These are phyloP conservation scores for Drosophila setifemur DNA, from an alignment of 1,140 invertebrate genomes.

Conservation along the genomic window DNA sequence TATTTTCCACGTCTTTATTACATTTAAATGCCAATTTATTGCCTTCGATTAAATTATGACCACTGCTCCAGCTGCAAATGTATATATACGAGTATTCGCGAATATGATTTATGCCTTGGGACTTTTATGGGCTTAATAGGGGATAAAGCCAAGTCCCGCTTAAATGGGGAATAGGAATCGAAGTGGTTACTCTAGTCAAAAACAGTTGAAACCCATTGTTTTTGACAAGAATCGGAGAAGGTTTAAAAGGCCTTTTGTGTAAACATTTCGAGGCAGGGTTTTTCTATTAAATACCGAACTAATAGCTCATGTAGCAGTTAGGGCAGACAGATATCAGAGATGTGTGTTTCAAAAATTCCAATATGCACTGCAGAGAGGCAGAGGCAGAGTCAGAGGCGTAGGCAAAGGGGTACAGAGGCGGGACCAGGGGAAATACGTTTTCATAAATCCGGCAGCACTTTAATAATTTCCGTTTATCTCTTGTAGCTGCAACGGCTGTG, in stretches of 20 bases:
- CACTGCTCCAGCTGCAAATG: conserved; percentile 20
- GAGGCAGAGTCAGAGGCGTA: no score
- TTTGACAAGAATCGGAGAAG: not conserved
- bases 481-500: conserved; percentile 58
- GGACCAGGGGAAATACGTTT: conserved; percentile 51
- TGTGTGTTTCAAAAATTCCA: conserved; percentile 30
- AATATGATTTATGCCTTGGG: conserved; percentile 32
- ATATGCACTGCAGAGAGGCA: conserved; percentile 28
- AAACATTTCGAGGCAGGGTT: not conserved
- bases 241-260: conserved; percentile 4
- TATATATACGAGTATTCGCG: conserved; percentile 31
- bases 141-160: conserved; percentile 25
- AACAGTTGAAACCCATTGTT: not conserved
- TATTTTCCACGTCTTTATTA: conserved; percentile 78
- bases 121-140: conserved; percentile 38
- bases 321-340: conserved; percentile 20
- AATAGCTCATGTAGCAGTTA: conserved; percentile 22
- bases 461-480: conserved; percentile 80
- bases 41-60: conserved; percentile 75
- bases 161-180: not conserved
- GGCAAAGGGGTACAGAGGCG: no score
- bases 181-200: not conserved
- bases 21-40: conserved; percentile 81
- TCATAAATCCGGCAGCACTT: conserved; percentile 79
- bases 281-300: conserved; percentile 23